Evolutionary conservation across 2,113 vertebrate genomes (phyloP).

Genomic region (Rhineura floridana): DNA sequence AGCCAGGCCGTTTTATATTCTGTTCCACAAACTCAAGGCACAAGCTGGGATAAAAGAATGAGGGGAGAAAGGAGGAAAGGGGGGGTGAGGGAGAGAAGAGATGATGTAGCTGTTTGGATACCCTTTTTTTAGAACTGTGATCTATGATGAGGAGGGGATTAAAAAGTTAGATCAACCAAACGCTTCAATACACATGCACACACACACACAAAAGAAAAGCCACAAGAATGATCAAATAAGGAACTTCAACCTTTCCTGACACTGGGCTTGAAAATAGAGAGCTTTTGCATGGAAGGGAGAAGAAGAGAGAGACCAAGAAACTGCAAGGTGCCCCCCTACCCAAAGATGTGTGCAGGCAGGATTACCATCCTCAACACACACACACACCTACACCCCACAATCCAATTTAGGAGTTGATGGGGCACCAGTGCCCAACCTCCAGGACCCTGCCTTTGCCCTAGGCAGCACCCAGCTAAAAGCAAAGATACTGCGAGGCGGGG

Average conservation of each 20-base stretch:
- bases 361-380: too few species aligned
- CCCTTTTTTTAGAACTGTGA: neutral
- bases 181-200: too few species aligned
- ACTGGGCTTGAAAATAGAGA: neutral
- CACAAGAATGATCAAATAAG: neutral
- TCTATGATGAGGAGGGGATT: neutral
- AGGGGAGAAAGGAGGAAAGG: neutral
- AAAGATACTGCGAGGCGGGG: neutral
- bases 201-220: neutral
- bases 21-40: neutral
- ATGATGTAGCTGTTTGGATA: neutral
- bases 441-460: neutral
- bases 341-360: too few species aligned
- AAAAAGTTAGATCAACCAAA: neutral
- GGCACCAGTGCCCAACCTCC: neutral
- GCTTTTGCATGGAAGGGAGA: neutral
- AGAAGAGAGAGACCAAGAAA: neutral
- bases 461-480: neutral
- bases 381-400: neutral
- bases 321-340: neutral
- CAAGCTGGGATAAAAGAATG: neutral
- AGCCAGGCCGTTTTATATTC: neutral
- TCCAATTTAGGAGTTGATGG: neutral
- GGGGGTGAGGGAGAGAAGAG: neutral
- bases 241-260: too few species aligned